These are phyloP conservation scores for Ophioninae sp. DNA, from an alignment of 2,888 invertebrate genomes.

Conservation along the genomic window DNA sequence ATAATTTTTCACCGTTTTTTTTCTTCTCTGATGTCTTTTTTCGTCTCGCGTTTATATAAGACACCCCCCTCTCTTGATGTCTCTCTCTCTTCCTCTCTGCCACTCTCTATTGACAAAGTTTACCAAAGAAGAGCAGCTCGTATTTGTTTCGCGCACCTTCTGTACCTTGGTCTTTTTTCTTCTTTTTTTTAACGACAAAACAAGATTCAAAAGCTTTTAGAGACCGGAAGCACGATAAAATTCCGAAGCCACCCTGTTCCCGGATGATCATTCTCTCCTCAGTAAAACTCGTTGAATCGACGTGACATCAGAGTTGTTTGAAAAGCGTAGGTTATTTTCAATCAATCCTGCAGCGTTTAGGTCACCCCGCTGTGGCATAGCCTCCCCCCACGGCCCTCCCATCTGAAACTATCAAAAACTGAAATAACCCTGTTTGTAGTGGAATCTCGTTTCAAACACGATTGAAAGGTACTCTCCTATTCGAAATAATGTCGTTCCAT, in stretches of 20 bases:
- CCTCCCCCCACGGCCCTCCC: neutral
- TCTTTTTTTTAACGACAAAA: neutral
- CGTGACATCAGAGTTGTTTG: slow-evolving; percentile 11
- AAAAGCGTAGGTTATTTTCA: slow-evolving; percentile 11
- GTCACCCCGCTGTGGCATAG: neutral
- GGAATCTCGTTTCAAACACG: slow-evolving; percentile 27
- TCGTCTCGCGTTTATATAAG: slow-evolving; percentile 7
- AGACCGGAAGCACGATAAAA: neutral
- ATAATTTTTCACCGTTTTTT: neutral
- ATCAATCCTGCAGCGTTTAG: slow-evolving; percentile 26
- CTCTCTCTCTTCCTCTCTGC: neutral
- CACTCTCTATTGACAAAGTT: neutral
- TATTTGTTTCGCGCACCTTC: neutral
- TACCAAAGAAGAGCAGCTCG: neutral
- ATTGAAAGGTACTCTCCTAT: neutral
- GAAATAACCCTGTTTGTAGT: slow-evolving; percentile 5
- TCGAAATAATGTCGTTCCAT: neutral
- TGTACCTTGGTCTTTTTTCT: neutral
- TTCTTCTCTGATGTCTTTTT: slow-evolving; percentile 22
- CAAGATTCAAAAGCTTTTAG: neutral
- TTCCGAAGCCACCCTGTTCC: neutral
- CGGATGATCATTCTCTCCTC: slow-evolving; percentile 4
- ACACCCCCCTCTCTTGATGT: neutral
- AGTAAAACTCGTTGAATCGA: neutral
- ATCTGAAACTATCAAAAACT: slow-evolving; percentile 44